A percentile compares a stretch with the other conserved stretches of the same genome.
These are phyloP conservation scores for Clarias laeviceps DNA, from an alignment of 2,797 vertebrate genomes.

Conservation along the genomic window DNA sequence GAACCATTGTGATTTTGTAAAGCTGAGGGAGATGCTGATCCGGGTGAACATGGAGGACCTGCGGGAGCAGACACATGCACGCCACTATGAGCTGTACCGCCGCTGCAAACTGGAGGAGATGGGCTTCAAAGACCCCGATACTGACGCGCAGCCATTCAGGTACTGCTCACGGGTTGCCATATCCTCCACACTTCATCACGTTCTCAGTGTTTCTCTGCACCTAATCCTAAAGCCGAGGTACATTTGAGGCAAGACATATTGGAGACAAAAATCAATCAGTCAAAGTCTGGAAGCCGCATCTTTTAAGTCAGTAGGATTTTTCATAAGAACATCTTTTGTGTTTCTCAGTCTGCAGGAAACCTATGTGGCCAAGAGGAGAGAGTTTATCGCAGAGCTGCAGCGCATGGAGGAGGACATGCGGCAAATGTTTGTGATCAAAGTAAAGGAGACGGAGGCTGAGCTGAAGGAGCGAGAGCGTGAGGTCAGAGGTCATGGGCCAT, in stretches of 20 bases:
- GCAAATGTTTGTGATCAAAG: conserved; percentile 97
- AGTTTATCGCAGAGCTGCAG: conserved; percentile 91
- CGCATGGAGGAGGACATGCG: conserved; percentile 96
- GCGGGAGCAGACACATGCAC: conserved; percentile 91
- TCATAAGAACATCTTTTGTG: not conserved
- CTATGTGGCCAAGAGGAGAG: conserved; percentile 92
- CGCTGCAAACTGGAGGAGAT: conserved; percentile 96
- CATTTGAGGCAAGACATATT: not conserved
- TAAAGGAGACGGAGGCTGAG: conserved; percentile 95
- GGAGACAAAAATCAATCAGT: not conserved
- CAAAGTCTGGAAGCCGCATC: not conserved
- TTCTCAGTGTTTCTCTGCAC: not conserved
- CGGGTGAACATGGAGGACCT: conserved; percentile 98
- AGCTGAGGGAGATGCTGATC: conserved; percentile 94
- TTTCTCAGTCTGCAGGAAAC: conserved; percentile 90
- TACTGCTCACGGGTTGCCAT: conserved; percentile 54
- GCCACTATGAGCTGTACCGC: conserved; percentile 95
- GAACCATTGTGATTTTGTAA: conserved; percentile 95
- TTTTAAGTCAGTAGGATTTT: not conserved
- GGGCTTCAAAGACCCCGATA: conserved; percentile 94
- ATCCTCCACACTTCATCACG: not conserved
- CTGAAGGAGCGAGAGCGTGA: conserved; percentile 96
- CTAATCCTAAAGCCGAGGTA: not conserved
- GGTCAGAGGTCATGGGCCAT: conserved; percentile 68
- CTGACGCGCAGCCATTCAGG: conserved; percentile 95